These are phyloP conservation scores for Morpho helenor DNA, from an alignment of 2,888 invertebrate species.

Conservation along the genomic window DNA sequence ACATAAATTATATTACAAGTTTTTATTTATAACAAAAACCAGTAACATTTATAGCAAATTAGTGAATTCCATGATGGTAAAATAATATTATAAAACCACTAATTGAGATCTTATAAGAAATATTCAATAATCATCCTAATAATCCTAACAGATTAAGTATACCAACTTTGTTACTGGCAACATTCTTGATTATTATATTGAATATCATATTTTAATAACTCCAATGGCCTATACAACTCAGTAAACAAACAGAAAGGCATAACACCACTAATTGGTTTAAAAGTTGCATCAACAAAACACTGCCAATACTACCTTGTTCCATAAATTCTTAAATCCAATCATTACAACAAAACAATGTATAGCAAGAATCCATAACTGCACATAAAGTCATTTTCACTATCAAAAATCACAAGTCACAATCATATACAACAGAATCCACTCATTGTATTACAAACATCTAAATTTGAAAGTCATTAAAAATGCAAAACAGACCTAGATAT, in stretches of 20 bases:
- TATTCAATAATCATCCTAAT: too few relatives aligned
- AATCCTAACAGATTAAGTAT: too few relatives aligned
- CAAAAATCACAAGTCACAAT: conserved; percentile 33
- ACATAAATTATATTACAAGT: too few relatives aligned
- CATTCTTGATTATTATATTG: background rate
- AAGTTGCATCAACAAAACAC: conserved; percentile 4
- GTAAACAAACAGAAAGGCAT: conserved; percentile 1
- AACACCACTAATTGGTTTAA: conserved; percentile 16
- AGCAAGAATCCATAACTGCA: conserved; percentile 30
- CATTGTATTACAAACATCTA: conserved; percentile 16
- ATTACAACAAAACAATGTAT: conserved; percentile 39
- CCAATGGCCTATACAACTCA: background rate
- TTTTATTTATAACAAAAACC: too few relatives aligned
- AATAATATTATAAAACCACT: too few relatives aligned
- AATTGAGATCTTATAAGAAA: too few relatives aligned
- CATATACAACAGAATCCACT: conserved; percentile 16
- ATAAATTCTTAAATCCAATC: conserved; percentile 53
- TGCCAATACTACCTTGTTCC: conserved; percentile 46
- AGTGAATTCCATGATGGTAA: too few relatives aligned
- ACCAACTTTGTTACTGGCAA: background rate
- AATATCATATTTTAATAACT: too few relatives aligned
- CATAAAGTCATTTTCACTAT: conserved; percentile 40
- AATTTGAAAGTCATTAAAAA: conserved; percentile 8
- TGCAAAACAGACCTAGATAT: conserved; percentile 10
- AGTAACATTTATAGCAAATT: too few relatives aligned